These are phyloP conservation scores for Gavialis gangeticus DNA, from an alignment of 2,113 vertebrate genomes.

Conservation along the genomic window DNA sequence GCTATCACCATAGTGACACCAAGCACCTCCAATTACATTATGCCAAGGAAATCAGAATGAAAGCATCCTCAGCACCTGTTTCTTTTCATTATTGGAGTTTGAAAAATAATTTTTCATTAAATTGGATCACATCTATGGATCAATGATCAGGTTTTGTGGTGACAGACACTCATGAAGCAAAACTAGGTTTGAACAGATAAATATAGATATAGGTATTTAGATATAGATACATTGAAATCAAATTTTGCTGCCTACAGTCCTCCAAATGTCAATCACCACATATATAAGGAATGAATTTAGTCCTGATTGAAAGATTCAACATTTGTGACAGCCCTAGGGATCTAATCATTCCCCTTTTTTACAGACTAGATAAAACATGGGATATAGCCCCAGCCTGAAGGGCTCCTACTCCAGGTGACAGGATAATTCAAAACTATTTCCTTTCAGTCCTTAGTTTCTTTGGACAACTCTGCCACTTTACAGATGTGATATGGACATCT, in stretches of 20 bases:
- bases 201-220: rapidly evolving
- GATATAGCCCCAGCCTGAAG: not conserved
- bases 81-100: not conserved
- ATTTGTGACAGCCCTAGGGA: not conserved
- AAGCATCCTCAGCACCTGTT: not conserved
- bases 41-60: not conserved
- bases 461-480: not conserved
- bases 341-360: rapidly evolving
- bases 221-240: too few relatives aligned
- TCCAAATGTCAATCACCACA: not conserved
- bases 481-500: not conserved
- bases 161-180: not conserved
- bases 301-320: not conserved
- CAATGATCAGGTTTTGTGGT: not conserved
- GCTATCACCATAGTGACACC: not conserved
- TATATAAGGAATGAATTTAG: not conserved
- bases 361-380: not conserved
- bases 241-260: not conserved
- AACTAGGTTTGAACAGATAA: not conserved
- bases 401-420: not conserved
- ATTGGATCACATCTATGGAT: not conserved
- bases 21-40: not conserved
- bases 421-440: not conserved
- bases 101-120: not conserved
- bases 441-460: not conserved